A percentile compares a stretch with the other conserved stretches of the same genome.
phyloP scores from a whole-genome alignment of 2,888 invertebrate genomes.

The Spodoptera exigua region DNA sequence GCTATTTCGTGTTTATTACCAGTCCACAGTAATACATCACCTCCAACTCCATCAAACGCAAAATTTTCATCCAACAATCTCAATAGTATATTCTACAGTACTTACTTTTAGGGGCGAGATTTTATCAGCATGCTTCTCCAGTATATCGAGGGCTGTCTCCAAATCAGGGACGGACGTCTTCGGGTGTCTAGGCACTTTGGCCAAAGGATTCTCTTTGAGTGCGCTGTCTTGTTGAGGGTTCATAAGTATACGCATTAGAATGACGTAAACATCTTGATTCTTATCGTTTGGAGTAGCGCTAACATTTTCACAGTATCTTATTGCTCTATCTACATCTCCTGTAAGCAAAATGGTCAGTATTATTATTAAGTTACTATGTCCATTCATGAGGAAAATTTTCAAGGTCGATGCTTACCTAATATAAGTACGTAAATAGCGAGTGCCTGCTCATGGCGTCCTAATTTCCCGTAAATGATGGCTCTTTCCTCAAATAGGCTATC shows the following conservation, averaged over 20 bases:
- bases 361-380: neutral
- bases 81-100: constrained; percentile 6
- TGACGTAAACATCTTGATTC: constrained; percentile 89
- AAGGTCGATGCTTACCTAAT: constrained; percentile 84
- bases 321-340: constrained; percentile 94
- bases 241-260: constrained; percentile 88
- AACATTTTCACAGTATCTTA: constrained; percentile 94
- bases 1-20: no score
- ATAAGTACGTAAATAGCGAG: constrained; percentile 97
- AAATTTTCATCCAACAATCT: no score
- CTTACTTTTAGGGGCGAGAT: constrained; percentile 94
- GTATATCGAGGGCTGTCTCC: constrained; percentile 93
- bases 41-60: no score
- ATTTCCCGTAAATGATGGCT: constrained; percentile 97
- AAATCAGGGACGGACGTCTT: constrained; percentile 92
- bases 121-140: constrained; percentile 95
- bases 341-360: constrained; percentile 5
- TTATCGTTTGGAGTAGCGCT: constrained; percentile 82
- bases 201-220: constrained; percentile 78
- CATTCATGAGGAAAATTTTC: neutral
- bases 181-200: constrained; percentile 86
- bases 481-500: constrained; percentile 97
- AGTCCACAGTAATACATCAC: no score
- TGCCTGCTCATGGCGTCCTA: constrained; percentile 97
- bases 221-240: constrained; percentile 74